Percentiles rank a stretch among this genome's conserved stretches.
Conservation (phyloP, 2,113 vertebrate genomes). For the Tyto alba region DNA sequence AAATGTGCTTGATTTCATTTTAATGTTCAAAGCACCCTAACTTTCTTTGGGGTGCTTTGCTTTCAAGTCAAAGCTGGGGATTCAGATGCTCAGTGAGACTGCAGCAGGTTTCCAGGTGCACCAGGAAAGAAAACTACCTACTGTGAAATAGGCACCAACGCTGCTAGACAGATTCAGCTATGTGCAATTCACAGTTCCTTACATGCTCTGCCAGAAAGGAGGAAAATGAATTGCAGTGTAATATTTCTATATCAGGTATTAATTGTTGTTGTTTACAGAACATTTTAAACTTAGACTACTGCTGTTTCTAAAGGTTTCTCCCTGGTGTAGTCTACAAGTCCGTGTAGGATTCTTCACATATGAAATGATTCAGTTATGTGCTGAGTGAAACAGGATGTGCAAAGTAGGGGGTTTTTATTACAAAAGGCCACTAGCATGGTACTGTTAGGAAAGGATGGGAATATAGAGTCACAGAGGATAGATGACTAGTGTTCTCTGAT, state of each 20-base stretch:
- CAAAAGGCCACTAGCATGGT: background rate
- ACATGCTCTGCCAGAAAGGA: background rate
- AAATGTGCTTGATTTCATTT: background rate
- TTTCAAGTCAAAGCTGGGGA: constrained; percentile 11
- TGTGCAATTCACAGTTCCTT: background rate
- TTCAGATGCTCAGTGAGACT: background rate
- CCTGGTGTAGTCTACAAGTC: background rate
- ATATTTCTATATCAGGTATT: background rate
- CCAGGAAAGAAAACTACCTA: background rate
- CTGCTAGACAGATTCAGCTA: background rate
- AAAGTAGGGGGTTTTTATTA: background rate
- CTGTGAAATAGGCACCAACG: background rate
- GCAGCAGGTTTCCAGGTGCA: background rate
- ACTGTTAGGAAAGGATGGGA: background rate
- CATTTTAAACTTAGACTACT: background rate
- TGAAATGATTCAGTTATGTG: background rate
- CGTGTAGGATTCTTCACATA: background rate
- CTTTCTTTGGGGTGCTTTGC: background rate
- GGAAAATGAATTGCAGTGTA: background rate
- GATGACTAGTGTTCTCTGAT: background rate
- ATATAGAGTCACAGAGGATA: background rate
- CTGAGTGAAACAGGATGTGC: background rate
- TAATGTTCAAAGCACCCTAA: background rate
- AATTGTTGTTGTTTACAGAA: background rate
- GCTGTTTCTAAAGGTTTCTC: background rate